Percentiles rank a stretch among this genome's conserved stretches.
Evolutionary conservation across 2,888 invertebrate species (phyloP).

Genomic region (Pseudoips prasinana): DNA sequence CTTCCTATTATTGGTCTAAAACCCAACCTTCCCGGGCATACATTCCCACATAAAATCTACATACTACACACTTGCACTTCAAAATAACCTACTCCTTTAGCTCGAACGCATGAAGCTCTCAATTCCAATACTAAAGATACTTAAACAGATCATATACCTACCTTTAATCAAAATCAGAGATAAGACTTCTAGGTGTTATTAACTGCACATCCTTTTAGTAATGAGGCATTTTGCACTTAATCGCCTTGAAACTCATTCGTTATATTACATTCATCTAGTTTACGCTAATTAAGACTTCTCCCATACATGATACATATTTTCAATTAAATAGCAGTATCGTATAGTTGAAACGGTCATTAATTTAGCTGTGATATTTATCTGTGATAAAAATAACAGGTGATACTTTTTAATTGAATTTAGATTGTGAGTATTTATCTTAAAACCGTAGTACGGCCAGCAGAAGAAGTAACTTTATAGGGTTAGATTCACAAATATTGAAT

Average conservation of each 20-base stretch:
- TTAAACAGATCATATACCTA: no score
- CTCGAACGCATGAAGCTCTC: no score
- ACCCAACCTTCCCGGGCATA: no score
- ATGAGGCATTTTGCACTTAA: constrained; percentile 26
- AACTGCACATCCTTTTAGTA: constrained; percentile 24
- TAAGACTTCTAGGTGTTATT: constrained; percentile 23
- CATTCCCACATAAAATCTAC: no score
- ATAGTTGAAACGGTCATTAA: constrained; percentile 3
- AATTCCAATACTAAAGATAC: no score
- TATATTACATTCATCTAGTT: constrained; percentile 21
- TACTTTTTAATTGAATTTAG: constrained; percentile 2
- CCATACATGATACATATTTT: constrained; percentile 31
- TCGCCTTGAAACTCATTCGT: constrained; percentile 13
- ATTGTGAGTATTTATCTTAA: no score
- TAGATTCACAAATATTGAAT: no score
- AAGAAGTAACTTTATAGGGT: no score
- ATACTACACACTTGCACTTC: no score
- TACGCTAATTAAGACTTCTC: constrained; percentile 23
- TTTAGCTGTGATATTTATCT: constrained; percentile 7
- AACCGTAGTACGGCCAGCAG: no score
- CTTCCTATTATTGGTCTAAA: no score
- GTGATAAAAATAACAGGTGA: background rate
- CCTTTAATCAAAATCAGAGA: constrained; percentile 18
- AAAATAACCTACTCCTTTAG: no score
- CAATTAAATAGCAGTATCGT: constrained; percentile 20